phyloP scores from a whole-genome alignment of 1,140 invertebrate genomes.

The Callitettix versicolor region DNA sequence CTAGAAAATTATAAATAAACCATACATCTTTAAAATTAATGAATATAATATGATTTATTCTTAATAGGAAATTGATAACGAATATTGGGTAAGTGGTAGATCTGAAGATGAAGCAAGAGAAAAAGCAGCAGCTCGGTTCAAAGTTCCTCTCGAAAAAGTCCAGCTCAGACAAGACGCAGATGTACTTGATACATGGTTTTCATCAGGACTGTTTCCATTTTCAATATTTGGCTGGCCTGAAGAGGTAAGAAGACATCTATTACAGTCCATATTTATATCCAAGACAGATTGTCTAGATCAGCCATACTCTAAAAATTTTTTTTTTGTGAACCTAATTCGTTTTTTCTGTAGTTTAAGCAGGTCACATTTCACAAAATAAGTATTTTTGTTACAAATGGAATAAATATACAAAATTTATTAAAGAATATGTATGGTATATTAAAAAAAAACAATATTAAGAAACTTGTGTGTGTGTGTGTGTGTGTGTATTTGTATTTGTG shows the following conservation, averaged over 20 bases:
- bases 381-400: no score
- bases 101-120: conserved; percentile 69
- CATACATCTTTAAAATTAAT: no score
- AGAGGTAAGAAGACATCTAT: conserved; percentile 34
- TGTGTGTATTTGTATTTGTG: no score
- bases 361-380: no score
- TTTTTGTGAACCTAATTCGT: no score
- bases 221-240: conserved; percentile 97
- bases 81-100: conserved; percentile 85
- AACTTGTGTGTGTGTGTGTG: no score
- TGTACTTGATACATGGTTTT: conserved; percentile 99
- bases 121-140: conserved; percentile 76
- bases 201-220: conserved; percentile 93
- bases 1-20: no score
- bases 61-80: conserved; percentile 52
- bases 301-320: not conserved
- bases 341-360: not conserved
- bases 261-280: not conserved
- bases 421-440: no score
- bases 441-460: no score
- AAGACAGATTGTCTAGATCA: not conserved
- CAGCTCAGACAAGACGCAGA: conserved; percentile 78
- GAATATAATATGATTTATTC: conserved; percentile 3
- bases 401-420: no score
- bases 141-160: conserved; percentile 56